These are phyloP conservation scores for Cyrtodaria siliqua DNA, from an alignment of 2,888 invertebrate species.

Conservation along the genomic window DNA sequence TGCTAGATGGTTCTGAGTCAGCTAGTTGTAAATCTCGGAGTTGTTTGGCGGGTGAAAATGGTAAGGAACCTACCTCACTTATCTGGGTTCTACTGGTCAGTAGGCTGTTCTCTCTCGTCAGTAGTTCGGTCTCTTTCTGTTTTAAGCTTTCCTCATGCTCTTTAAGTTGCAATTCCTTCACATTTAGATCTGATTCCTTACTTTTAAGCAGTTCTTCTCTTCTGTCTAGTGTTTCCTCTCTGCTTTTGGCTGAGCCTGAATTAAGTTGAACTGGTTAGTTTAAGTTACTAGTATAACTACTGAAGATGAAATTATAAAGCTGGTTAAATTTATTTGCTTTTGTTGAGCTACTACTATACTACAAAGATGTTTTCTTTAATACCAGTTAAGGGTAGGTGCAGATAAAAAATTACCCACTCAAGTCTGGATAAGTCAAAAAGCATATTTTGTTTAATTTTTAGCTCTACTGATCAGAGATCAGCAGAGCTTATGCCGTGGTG, in stretches of 20 bases:
- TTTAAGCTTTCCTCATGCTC: constrained; percentile 46
- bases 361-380: too few relatives aligned
- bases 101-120: constrained; percentile 48
- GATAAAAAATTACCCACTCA: too few relatives aligned
- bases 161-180: constrained; percentile 43
- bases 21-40: background rate
- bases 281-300: too few relatives aligned
- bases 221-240: constrained; percentile 43
- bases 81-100: constrained; percentile 7
- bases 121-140: constrained; percentile 42
- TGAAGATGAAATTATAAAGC: too few relatives aligned
- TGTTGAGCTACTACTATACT: too few relatives aligned
- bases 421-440: too few relatives aligned
- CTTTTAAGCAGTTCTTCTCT: constrained; percentile 42
- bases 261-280: background rate
- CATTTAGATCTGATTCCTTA: constrained; percentile 45
- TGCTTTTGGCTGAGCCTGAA: constrained; percentile 36
- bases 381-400: too few relatives aligned
- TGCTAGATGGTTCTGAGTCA: constrained; percentile 11
- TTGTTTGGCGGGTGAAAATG: constrained; percentile 1
- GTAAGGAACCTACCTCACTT: constrained; percentile 4
- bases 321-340: too few relatives aligned
- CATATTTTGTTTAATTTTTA: too few relatives aligned
- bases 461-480: too few relatives aligned
- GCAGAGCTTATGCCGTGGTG: too few relatives aligned